phyloP scores from a whole-genome alignment of 2,113 vertebrate genomes.

The Apaloderma vittatum region DNA sequence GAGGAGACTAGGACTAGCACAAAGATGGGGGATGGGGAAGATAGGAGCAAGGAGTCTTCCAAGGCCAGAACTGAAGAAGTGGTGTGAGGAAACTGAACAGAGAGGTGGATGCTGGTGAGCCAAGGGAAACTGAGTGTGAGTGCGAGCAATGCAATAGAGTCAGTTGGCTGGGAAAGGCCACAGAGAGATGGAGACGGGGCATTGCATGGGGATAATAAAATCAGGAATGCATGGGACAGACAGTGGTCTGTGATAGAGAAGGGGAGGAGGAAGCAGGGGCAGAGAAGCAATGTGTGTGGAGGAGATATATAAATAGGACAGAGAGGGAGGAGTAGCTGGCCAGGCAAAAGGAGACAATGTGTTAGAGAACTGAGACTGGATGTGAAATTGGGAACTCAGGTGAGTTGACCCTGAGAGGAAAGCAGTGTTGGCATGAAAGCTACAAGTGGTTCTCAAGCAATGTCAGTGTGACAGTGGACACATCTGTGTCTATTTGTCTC shows the following conservation, averaged over 20 bases:
- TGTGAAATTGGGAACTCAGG: neutral
- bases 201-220: neutral
- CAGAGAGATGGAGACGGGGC: neutral
- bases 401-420: neutral
- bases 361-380: neutral
- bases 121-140: neutral
- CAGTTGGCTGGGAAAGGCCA: neutral
- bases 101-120: neutral
- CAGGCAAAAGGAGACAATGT: neutral
- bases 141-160: accelerated
- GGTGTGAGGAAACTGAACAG: neutral
- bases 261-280: neutral
- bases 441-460: neutral
- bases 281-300: neutral
- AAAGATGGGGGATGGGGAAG: neutral
- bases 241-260: neutral
- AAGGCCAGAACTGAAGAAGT: neutral
- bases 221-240: neutral
- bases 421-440: neutral
- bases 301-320: neutral
- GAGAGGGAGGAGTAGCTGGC: neutral
- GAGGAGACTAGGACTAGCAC: neutral
- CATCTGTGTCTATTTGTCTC: neutral
- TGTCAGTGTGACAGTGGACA: neutral
- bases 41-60: neutral